Base-by-base conservation (phyloP, 2,888 invertebrate species). In the Leucozona laternaria region DNA sequence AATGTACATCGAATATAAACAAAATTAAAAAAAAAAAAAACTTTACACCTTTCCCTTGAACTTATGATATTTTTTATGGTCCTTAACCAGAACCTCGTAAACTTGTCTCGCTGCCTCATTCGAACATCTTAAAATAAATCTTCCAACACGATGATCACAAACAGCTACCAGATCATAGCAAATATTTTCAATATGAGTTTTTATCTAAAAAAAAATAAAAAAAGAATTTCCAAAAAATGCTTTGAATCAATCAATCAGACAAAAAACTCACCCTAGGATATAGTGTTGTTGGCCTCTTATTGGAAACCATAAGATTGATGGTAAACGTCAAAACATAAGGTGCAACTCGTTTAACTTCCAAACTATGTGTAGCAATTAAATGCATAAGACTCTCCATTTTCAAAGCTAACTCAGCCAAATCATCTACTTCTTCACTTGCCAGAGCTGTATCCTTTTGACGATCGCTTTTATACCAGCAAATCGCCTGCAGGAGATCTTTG, bases 11-110 rank as follows among this genome's bases (percentile, higher is more conserved):
- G 20, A 8, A 10, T 25, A 25, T 22, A 43, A 43, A 72, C 17
- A 22, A 20, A 48, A 8, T 20, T 20, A 17, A 64, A 40, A 48
- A 22, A 68, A 13, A 25, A 37, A 64, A 58, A 31, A n/a, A 13
- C 17, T 80, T 90, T 88, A 92, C 53, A 92, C 91, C 88, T 92
- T 93, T 70, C 92, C 92, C 40, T 91, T 91, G 84, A 93, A 93
- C 62, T 92, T 92, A 88, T 91, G 90, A 79, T 92, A 91, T 81
- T 92, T 93, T 77, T 91, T 89, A 75, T 92, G 91, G 60, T 92
- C 92, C 88, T 91, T 92, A 22, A 91, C 89, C 25, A 92, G 87
- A 4, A 88, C 86, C 75, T 92, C 90, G 64, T 92, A 93, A 43
- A 91, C 89, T 22, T 91, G 90, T 37, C 91, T 89, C 13, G 91